Evolutionary conservation across 2,113 vertebrate species (phyloP), one percentile per base, ranked within the genome.

Genomic region (Aspidoscelis tigris): DNA sequence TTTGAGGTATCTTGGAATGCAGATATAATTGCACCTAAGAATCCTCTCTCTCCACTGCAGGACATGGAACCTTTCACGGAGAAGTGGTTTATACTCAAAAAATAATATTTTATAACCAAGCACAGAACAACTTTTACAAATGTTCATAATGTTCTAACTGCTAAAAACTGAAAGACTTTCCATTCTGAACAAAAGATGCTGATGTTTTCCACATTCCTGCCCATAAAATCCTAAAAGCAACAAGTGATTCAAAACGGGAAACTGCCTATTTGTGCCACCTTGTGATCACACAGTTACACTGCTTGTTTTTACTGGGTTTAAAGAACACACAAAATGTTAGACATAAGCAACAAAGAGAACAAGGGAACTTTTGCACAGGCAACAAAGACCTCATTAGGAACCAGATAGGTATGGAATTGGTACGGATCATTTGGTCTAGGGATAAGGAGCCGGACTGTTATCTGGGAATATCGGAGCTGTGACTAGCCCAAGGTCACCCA

Each of bases 61-160:
- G 16, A 55, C 14, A 55, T 55, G 55, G 55, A 55, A 55, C 55
- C 55, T 55, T 55, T 55, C 55, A 55, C 9, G 7, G 10, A 14
- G 18, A 58, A 58, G 58, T 61, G 58, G 4, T 61, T 61, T 61
- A 14, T 14, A 61, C 24, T 44, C 44, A 71, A 75, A 53, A 68
- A 82, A 91, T 91, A 90, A 68, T 89, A 69, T 88, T 76, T 83
- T 73, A 71, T 82, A 16, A 3, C 1, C 0, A 55, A 22, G 20
- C 81, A 84, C 53, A 86, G 90, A 90, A 92, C 87, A 88, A 33
- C 0, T 9, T 2, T 50, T 20, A 69, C 78, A 81, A 79, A 73
- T 81, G 14, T 58, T 76, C 71, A 7, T 41, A 64, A 20, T n/a
- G 53, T 80, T 88, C 55, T 7, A 41, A 65, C 44, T 85, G 58